phyloP scores from a whole-genome alignment of 2,888 invertebrate species.

The Acanthosepion pharaonis region DNA sequence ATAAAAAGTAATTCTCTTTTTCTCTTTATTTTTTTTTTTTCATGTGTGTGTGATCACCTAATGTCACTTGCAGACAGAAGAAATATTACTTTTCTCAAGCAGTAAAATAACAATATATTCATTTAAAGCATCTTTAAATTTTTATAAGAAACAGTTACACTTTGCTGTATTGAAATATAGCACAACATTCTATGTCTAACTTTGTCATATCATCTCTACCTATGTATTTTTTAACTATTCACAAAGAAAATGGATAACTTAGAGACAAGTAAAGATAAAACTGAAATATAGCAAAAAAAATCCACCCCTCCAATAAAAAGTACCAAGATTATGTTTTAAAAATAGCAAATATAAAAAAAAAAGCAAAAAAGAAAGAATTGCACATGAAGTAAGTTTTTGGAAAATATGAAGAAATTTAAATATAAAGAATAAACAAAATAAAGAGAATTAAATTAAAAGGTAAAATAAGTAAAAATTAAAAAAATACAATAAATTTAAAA shows the following conservation, averaged over 20 bases:
- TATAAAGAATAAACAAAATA: too few species aligned
- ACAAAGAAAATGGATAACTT: neutral
- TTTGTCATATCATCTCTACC: neutral
- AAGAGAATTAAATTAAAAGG: too few species aligned
- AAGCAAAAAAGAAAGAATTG: too few species aligned
- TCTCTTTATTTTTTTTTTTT: neutral
- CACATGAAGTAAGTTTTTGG: too few species aligned
- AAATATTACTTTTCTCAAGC: neutral
- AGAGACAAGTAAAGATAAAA: too few species aligned
- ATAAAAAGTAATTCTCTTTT: neutral
- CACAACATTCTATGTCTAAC: neutral
- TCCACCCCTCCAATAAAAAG: too few species aligned
- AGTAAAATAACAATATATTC: neutral
- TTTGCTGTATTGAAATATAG: neutral
- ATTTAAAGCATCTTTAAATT: neutral
- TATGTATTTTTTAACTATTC: neutral
- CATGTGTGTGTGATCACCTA: neutral
- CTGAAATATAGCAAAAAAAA: too few species aligned
- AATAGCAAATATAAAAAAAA: too few species aligned
- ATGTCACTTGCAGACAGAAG: neutral
- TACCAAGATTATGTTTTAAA: too few species aligned
- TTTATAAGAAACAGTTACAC: neutral
- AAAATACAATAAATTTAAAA: too few species aligned
- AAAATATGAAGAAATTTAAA: too few species aligned
- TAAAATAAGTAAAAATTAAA: too few species aligned